Base-by-base conservation (phyloP, 2,797 vertebrate genomes). In the Sciaenops ocellatus region DNA sequence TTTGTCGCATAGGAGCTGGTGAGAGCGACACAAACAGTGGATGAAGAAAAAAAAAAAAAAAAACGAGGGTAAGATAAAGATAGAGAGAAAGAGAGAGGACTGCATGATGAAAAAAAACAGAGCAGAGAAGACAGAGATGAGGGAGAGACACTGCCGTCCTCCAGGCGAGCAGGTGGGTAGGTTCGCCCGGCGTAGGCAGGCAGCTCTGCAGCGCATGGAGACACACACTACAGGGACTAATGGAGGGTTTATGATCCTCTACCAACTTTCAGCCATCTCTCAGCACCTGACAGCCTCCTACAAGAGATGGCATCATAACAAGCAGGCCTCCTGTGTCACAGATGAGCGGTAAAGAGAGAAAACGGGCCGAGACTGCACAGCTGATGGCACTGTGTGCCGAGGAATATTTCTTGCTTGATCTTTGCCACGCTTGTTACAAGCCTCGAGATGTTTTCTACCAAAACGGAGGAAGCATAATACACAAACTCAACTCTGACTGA, bases 131-230 rank as follows among this genome's bases (percentile, higher is more conserved):
- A 38, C 50, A 28, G 48, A 59, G 61, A 57, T 12, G 54, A 69
- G 18, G 30, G 9, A 71, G 69, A 72, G 71, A 55, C 22, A 0
- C 24, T n/a, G 72, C 28, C 38, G 78, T 79, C 84, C 69, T 89
- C 42, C 69, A 47, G 86, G 69, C 34, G 3, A 51, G 38, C 75
- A 72, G 79, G 72, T 66, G 44, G 73, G 77, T 44, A 8, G 72
- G 54, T 68, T 81, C 73, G 86, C 85, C 89, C 72, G 89, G 80
- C 67, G 88, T 92, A 85, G 89, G 85, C 74, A 76, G 84, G 64
- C 3, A 6, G 50, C 24, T 79, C 69, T 71, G 62, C 76, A 64
- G 61, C n/a, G 5, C 30, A 48, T 7, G 7, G 75, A 87, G 69
- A 76, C 79, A 18, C 62, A 76, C 68, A 76, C 34, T 8, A 15